These are phyloP conservation scores for Porphyrio hochstetteri DNA, from an alignment of 2,113 vertebrate species.

Conservation along the genomic window DNA sequence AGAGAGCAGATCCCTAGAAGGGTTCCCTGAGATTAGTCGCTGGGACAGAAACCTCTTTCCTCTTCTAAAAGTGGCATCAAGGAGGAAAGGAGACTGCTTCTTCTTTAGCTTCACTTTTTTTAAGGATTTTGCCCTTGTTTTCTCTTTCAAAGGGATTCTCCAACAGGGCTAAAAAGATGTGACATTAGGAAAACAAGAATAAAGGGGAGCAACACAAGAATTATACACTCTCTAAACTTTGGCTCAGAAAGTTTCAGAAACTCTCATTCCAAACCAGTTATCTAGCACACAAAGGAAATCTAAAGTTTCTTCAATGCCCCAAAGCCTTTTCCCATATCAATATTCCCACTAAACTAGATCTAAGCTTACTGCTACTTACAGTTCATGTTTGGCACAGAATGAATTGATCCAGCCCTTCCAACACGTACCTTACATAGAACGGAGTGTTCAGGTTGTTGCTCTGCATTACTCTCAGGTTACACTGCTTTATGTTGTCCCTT, in stretches of 20 bases:
- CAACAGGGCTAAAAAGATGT: neutral
- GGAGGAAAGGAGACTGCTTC: neutral
- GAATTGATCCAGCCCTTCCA: neutral
- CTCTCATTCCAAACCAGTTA: neutral
- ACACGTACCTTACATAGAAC: neutral
- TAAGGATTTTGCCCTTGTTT: neutral
- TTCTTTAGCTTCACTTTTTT: neutral
- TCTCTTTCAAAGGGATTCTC: neutral
- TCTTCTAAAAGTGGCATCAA: neutral
- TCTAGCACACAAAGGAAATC: neutral
- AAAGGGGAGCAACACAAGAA: neutral
- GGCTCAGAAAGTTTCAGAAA: neutral
- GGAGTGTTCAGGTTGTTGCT: neutral
- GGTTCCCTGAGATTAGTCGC: neutral
- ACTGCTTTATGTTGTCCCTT: neutral
- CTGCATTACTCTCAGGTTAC: conserved; percentile 5
- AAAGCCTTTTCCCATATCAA: neutral
- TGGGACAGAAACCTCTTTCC: neutral
- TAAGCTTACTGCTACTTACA: neutral
- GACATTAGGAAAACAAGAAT: accelerated
- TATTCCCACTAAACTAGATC: neutral
- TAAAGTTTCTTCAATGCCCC: neutral
- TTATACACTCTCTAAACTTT: neutral
- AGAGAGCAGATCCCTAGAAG: neutral
- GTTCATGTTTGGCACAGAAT: neutral